Evolutionary conservation across 2,797 vertebrate genomes (phyloP).

Genomic region (Cygnus olor): DNA sequence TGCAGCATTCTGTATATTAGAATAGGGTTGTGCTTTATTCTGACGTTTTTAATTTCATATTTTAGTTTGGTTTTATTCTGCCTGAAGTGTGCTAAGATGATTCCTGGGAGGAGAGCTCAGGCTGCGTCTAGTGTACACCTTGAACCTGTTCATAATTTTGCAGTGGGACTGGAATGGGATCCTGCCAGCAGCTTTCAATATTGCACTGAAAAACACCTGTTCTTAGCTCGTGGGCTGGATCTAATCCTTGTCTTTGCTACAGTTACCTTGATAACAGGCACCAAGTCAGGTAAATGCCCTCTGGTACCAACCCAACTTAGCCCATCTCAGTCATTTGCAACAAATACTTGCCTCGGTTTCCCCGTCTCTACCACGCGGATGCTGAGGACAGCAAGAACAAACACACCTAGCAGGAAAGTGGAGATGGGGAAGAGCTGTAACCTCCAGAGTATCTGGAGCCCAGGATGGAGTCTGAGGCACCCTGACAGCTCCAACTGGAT

Average conservation of each 20-base stretch:
- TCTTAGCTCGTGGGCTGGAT: background rate
- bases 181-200: background rate
- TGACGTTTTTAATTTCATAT: fast-evolving
- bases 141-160: background rate
- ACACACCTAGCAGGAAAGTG: background rate
- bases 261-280: background rate
- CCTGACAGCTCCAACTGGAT: background rate
- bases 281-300: background rate
- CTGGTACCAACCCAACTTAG: background rate
- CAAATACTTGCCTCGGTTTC: background rate
- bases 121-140: background rate
- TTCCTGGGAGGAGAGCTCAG: background rate
- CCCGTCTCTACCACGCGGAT: background rate
- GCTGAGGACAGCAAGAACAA: background rate
- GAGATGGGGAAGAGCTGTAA: background rate
- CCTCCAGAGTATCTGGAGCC: background rate
- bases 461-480: background rate
- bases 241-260: background rate
- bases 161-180: background rate
- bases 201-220: background rate
- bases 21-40: background rate
- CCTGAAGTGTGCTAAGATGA: background rate
- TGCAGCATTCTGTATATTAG: background rate
- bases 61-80: background rate
- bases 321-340: background rate